Evolutionary conservation across 2,797 vertebrate species (phyloP).

Genomic region (Gadopsis bispinosus): DNA sequence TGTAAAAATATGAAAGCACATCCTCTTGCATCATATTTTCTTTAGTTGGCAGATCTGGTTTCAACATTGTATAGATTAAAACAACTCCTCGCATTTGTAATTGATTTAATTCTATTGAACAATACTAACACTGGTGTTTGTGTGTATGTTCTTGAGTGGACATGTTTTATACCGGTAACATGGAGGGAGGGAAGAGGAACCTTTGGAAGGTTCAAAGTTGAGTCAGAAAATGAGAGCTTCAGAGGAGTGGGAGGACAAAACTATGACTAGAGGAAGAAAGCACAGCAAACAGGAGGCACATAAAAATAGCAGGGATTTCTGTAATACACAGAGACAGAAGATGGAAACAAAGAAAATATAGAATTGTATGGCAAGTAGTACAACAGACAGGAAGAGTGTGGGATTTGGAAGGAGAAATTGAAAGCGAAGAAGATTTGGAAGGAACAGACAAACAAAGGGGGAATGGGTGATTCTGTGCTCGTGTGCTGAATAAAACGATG

Average conservation of each 20-base stretch:
- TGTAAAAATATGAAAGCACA: background rate
- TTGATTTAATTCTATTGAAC: slow-evolving; percentile 14
- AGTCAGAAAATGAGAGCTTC: slow-evolving; percentile 36
- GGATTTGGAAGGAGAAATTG: slow-evolving; percentile 35
- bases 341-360: slow-evolving; percentile 36
- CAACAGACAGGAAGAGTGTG: slow-evolving; percentile 10
- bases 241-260: slow-evolving; percentile 31
- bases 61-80: background rate
- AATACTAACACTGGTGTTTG: background rate
- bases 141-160: background rate
- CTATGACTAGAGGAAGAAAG: slow-evolving; percentile 26
- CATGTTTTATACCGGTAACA: background rate
- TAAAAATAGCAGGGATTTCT: slow-evolving; percentile 36
- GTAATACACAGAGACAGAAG: slow-evolving; percentile 13
- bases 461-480: slow-evolving; percentile 32
- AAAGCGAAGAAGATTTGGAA: slow-evolving; percentile 38
- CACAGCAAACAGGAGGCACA: slow-evolving; percentile 19
- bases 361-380: slow-evolving; percentile 18
- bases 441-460: slow-evolving; percentile 40
- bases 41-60: slow-evolving; percentile 22
- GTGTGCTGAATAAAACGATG: slow-evolving; percentile 27
- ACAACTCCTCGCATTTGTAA: background rate
- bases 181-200: slow-evolving; percentile 9
- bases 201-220: slow-evolving; percentile 31
- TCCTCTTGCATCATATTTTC: slow-evolving; percentile 11